Conservation (phyloP, 2,113 vertebrate species). For the Anarrhichthys ocellatus region DNA sequence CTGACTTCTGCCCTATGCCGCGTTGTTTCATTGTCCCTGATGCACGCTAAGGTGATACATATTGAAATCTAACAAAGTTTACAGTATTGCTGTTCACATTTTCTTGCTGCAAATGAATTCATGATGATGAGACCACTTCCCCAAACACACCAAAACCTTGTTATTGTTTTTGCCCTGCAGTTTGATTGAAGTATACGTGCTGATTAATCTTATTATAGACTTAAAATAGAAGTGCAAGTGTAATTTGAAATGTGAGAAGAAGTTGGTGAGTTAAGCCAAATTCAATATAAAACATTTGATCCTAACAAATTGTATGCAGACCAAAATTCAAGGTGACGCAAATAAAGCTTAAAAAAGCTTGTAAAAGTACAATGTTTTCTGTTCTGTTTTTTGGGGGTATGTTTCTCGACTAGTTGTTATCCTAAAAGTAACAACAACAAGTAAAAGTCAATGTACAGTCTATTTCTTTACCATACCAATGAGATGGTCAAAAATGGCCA, state of each 20-base stretch:
- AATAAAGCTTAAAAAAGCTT: too few relatives aligned
- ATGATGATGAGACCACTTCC: not conserved
- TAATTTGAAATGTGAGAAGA: not conserved
- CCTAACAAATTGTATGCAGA: not conserved
- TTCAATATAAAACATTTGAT: not conserved
- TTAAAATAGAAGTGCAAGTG: not conserved
- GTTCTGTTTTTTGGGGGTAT: not conserved
- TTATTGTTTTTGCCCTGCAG: not conserved
- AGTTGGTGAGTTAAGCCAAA: not conserved
- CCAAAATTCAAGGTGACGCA: not conserved
- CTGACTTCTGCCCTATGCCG: not conserved
- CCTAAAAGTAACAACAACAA: not conserved
- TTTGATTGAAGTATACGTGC: not conserved
- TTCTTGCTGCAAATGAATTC: not conserved
- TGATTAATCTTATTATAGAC: not conserved
- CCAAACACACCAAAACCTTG: not conserved
- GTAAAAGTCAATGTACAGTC: not conserved
- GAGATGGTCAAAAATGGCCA: not conserved
- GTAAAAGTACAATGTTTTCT: not conserved
- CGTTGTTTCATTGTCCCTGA: conserved; percentile 14
- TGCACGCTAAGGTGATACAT: not conserved
- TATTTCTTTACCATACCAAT: not conserved
- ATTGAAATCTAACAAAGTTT: conserved; percentile 13
- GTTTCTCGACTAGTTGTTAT: not conserved
- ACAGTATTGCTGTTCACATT: not conserved